Conservation (phyloP, 2,888 invertebrate species). For the Elaeidobius kamerunicus region DNA sequence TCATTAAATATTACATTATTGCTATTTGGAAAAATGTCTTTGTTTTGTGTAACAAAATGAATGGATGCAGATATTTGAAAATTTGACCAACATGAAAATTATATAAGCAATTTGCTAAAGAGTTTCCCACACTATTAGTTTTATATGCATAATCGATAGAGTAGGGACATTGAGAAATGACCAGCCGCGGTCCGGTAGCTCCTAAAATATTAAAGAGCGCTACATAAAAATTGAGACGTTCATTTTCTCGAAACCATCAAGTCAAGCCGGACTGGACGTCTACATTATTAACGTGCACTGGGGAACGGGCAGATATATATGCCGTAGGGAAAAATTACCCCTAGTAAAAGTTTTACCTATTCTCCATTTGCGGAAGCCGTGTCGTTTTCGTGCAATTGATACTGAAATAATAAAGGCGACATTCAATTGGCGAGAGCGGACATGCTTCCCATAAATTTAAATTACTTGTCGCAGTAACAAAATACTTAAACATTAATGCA, state of each 20-base stretch:
- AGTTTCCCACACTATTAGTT: conserved; percentile 19
- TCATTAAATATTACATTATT: too few relatives aligned
- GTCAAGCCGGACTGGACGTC: conserved; percentile 42
- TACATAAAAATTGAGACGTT: conserved; percentile 47
- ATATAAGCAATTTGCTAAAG: conserved; percentile 20
- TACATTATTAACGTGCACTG: conserved; percentile 45
- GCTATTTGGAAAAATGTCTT: too few relatives aligned
- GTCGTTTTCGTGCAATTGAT: conserved; percentile 40
- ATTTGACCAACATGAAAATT: conserved; percentile 12
- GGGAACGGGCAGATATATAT: conserved; percentile 36
- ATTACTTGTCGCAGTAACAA: conserved; percentile 1
- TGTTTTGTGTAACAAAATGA: too few relatives aligned
- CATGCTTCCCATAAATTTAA: conserved; percentile 12
- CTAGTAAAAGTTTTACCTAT: conserved; percentile 46
- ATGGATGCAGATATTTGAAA: background rate
- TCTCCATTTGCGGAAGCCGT: conserved; percentile 38
- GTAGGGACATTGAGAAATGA: conserved; percentile 25
- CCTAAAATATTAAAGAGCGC: conserved; percentile 25
- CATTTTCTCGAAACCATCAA: conserved; percentile 46
- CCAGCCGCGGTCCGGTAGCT: conserved; percentile 15
- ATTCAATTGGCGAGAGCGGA: conserved; percentile 20
- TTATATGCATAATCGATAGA: conserved; percentile 29
- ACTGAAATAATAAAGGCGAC: conserved; percentile 40
- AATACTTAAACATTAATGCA: background rate
- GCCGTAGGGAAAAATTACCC: conserved; percentile 46